Evolutionary conservation across 2,888 invertebrate genomes (phyloP), one percentile per base, ranked within the genome.

Genomic region (Athalia circularis): DNA sequence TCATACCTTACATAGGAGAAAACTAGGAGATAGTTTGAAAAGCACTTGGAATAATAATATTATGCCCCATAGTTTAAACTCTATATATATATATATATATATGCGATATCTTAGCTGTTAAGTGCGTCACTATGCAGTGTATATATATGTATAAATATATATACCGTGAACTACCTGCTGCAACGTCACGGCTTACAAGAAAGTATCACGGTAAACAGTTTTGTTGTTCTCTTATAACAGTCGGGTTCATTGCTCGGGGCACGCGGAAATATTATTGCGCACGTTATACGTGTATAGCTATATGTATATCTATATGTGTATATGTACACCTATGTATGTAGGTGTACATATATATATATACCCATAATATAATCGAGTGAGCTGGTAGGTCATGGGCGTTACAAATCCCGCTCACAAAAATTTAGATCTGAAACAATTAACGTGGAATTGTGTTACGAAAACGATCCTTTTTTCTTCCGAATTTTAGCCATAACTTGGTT

Each of bases 131-230:
- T 72, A 47, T 29, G 29, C 29, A 29, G 29, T n/a, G n/a, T 29
- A 29, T 29, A 29, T 29, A 29, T 29, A 29, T 29, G 29, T 29
- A 29, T 29, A 29, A 29, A 29, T n/a, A 29, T 0, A 29, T 29
- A 29, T 29, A 29, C 29, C 29, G 29, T 29, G 29, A 29, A 45
- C 72, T 72, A 75, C 75, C 62, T 75, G 75, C 62, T 62, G 75
- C 75, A 64, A 75, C 75, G 75, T 75, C 84, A 81, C 83, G 83
- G 81, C 80, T 81, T 80, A 84, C 83, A 86, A 80, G 85, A 86
- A 86, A 86, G 86, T 87, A 86, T 86, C 86, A 86, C 85, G 81
- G 85, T 84, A 84, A 86, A 86, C 86, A 85, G 85, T 85, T 86
- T 85, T 86, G 86, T 86, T 86, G 85, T 86, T 86, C 85, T 86